Base-by-base conservation (phyloP, 2,113 vertebrate species). In the Pterophyllum scalare region DNA sequence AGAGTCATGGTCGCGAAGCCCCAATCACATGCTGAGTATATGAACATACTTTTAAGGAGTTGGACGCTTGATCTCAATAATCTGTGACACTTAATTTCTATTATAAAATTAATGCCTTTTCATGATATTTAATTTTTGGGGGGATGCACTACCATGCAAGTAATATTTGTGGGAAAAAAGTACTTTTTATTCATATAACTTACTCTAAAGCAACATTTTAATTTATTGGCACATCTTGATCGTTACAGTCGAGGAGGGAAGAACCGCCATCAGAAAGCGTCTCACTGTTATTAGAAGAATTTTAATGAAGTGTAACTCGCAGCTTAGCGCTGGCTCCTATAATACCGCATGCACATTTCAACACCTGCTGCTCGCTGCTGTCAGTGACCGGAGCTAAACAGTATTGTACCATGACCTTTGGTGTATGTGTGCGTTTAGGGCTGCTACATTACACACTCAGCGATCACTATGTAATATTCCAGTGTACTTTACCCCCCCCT, bases 301-400 rank as follows among this genome's bases (percentile, higher is more conserved):
- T 87, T 92, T 91, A 88, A 94, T 87, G 74, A 87, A 75, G 75
- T 3, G 8, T 76, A 91, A 89, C 12, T 40, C 13, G 31, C 79
- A 7, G 64, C 59, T 87, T 76, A 82, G 33, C 24, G 6, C 72
- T 7, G 5, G n/a, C 61, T 75, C 13, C 38, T 54, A 31, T 65
- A 52, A 79, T 40, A 84, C 72, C 80, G 77, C 49, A 83, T 54
- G 35, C 22, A 58, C 77, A 49, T 78, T 65, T 88, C 65, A 88
- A 31, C 91, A 91, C 85, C 86, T 80, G 87, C 80, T 82, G 65
- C 84, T 84, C 60, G 67, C 77, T 80, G 83, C 88, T 89, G 85
- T 85, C 86, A 82, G 67, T 84, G 61, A 56, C 57, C 33, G 33
- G 22, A 56, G 79, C 43, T 88, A 80, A 81, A 84, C 57, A 54